phyloP scores from a whole-genome alignment of 2,888 invertebrate genomes.

The Corythucha ciliata region DNA sequence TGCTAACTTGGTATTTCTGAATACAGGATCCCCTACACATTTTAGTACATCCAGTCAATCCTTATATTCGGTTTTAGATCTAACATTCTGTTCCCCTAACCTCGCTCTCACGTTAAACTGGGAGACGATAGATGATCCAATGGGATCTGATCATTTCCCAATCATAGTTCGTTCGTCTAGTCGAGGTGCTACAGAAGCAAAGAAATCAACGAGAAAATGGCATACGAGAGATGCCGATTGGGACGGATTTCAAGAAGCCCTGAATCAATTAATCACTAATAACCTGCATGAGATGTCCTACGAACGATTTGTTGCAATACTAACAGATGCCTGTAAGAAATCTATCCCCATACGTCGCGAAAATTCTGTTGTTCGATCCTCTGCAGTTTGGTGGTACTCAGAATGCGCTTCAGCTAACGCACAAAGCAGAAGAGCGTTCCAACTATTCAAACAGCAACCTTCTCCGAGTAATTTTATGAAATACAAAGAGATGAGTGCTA shows the following conservation, averaged over 20 bases:
- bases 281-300: not conserved
- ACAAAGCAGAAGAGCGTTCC: not conserved
- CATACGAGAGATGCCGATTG: not conserved
- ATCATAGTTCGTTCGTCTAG: not conserved
- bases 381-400: constrained; percentile 12
- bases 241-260: not conserved
- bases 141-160: constrained; percentile 13
- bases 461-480: not conserved
- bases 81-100: not conserved
- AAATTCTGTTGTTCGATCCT: no score
- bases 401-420: not conserved
- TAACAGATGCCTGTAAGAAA: not conserved
- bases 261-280: not conserved
- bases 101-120: not conserved
- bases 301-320: not conserved
- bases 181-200: no score
- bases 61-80: constrained; percentile 3
- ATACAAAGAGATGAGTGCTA: not conserved
- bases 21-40: constrained; percentile 5
- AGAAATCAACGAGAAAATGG: not conserved
- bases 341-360: no score
- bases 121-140: constrained; percentile 1
- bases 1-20: not conserved
- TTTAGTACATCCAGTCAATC: not conserved
- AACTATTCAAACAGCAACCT: not conserved